A percentile compares a stretch with the other conserved stretches of the same genome.
phyloP scores from a whole-genome alignment of 2,888 invertebrate species.

The Lasioglossum malachurum region DNA sequence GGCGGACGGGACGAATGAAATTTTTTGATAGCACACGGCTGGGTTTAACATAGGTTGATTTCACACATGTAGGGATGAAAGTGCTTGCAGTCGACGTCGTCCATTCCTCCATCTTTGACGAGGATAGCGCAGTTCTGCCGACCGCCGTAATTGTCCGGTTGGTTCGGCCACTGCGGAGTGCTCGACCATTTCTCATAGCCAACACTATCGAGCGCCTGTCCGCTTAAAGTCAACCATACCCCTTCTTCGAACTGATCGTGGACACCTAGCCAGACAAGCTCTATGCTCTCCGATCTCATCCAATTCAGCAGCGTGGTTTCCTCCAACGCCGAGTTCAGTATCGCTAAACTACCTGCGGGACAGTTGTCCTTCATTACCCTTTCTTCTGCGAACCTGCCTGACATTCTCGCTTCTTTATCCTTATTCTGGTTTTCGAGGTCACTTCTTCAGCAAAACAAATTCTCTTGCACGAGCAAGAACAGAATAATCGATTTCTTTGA shows the following conservation, averaged over 20 bases:
- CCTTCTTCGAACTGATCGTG: slow-evolving; percentile 67
- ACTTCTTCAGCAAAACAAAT: no score
- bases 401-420: no score
- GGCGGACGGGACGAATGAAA: not conserved
- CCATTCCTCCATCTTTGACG: slow-evolving; percentile 45
- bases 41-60: slow-evolving; percentile 14
- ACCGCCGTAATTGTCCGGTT: slow-evolving; percentile 56
- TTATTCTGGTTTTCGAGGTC: no score
- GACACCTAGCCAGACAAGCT: slow-evolving; percentile 56
- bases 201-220: slow-evolving; percentile 44
- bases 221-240: slow-evolving; percentile 60
- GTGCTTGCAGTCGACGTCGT: slow-evolving; percentile 47
- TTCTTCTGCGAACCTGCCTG: not conserved
- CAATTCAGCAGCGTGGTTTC: slow-evolving; percentile 12
- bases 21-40: not conserved
- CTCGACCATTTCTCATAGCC: slow-evolving; percentile 59
- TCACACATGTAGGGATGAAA: slow-evolving; percentile 47
- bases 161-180: slow-evolving; percentile 9
- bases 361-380: not conserved
- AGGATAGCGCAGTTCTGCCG: slow-evolving; percentile 56
- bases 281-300: slow-evolving; percentile 19
- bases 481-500: no score
- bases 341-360: slow-evolving; percentile 32
- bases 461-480: no score
- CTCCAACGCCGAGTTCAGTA: slow-evolving; percentile 27